Percentiles rank a stretch among this genome's conserved stretches.
These are phyloP conservation scores for Thymelicus sylvestris DNA, from an alignment of 2,888 invertebrate species.

Conservation along the genomic window DNA sequence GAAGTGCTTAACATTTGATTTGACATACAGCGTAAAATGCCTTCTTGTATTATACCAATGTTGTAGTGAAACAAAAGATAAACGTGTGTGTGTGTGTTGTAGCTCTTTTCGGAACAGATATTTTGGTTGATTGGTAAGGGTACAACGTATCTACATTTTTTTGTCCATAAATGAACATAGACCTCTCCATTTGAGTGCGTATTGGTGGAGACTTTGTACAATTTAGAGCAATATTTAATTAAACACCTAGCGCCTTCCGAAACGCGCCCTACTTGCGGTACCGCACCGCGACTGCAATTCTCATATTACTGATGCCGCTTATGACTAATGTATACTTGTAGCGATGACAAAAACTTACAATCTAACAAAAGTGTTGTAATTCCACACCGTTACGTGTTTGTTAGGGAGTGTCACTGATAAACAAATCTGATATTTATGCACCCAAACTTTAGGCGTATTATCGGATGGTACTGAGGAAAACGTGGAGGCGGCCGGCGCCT, in stretches of 20 bases:
- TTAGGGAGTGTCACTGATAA: slow-evolving; percentile 45
- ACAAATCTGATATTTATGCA: slow-evolving; percentile 44
- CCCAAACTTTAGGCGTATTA: slow-evolving; percentile 46
- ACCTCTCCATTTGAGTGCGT: too few relatives aligned
- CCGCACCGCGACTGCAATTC: slow-evolving; percentile 35
- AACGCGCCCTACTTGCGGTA: slow-evolving; percentile 34
- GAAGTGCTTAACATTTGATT: too few relatives aligned
- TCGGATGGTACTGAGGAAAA: slow-evolving; percentile 37
- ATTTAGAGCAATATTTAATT: neutral
- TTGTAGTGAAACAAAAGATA: too few relatives aligned
- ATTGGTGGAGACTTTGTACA: neutral
- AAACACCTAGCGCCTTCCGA: slow-evolving; percentile 26
- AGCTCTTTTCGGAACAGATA: too few relatives aligned
- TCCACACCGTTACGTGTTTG: slow-evolving; percentile 77
- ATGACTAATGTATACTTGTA: slow-evolving; percentile 71
- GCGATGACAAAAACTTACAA: slow-evolving; percentile 78
- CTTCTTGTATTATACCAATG: too few relatives aligned
- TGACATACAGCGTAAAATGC: too few relatives aligned
- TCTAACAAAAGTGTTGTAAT: slow-evolving; percentile 80
- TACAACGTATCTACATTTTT: too few relatives aligned
- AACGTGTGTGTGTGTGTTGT: too few relatives aligned
- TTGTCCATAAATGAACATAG: too few relatives aligned
- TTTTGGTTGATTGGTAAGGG: too few relatives aligned
- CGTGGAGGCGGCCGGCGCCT: slow-evolving; percentile 71
- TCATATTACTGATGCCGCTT: slow-evolving; percentile 46